Base-by-base conservation (phyloP, 2,888 invertebrate genomes). In the Hyalella azteca region DNA sequence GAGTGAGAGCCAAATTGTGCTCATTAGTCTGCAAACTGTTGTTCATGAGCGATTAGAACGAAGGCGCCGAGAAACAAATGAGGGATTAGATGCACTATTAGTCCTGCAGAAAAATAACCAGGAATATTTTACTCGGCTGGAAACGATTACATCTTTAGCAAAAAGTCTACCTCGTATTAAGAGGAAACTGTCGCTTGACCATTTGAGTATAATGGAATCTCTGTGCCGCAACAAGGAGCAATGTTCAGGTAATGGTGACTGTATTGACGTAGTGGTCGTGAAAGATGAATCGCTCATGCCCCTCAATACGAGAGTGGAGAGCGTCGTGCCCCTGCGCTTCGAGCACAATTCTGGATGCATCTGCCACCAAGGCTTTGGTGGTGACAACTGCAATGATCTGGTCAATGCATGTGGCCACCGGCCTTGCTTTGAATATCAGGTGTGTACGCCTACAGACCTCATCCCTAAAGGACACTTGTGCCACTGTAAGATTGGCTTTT, bases 331-430 rank as follows among this genome's bases (percentile, higher is more conserved):
- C 0, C 93, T 94, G 0, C 89, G 90, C 13, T 94, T 94, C 87
- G 89, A 89, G 54, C 92, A 93, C 85, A 90, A 90, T 75, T 90
- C 93, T 82, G 93, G 93, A 86, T 98, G 98, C 88, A 90, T 91
- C 60, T 97, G 97, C 88, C 91, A 92, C 85, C 91, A 93, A 85
- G 97, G 96, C 40, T 96, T 91, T 88, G 93, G 92, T 73, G 91
- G 90, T 88, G 86, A 84, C 83, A 91, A 91, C 81, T 96, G 96
- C 88, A 93, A 94, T 86, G 90, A 91, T 26, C 91, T 93, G 13
- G 91, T 93, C 11, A 93, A 94, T 87, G 92, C 93, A 85, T 95
- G 94, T 89, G 93, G 93, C 0, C 90, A 92, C 73, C 91, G 92
- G 81, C 93, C 93, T 0, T 96, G 95, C 87, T 91, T 93, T 0